phyloP scores from a whole-genome alignment of 1,140 invertebrate genomes.

The Hypothenemus hampei region DNA sequence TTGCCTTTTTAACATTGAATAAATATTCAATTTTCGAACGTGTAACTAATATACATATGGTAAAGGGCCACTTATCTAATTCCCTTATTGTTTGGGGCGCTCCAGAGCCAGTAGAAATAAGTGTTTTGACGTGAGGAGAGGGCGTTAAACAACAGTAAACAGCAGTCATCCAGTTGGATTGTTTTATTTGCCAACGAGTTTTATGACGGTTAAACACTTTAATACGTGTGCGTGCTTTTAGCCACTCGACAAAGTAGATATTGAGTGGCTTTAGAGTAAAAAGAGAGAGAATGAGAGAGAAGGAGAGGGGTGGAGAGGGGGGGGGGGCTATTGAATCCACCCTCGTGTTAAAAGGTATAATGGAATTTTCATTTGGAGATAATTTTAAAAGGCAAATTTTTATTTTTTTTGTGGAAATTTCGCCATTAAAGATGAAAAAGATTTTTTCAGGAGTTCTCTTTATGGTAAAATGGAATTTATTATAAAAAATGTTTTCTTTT shows the following conservation, averaged over 20 bases:
- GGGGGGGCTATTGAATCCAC: conserved; percentile 19
- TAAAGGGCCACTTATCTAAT: conserved; percentile 1
- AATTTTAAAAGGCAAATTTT: too few relatives aligned
- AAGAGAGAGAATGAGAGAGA: not conserved
- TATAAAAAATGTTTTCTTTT: too few relatives aligned
- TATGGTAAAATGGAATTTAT: too few relatives aligned
- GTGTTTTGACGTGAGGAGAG: conserved; percentile 1
- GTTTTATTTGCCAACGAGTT: conserved; percentile 2
- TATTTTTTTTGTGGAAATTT: too few relatives aligned
- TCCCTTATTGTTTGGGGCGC: conserved; percentile 1
- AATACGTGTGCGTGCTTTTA: not conserved
- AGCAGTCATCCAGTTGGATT: conserved; percentile 1
- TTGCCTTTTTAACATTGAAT: not conserved
- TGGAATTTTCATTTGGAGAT: too few relatives aligned
- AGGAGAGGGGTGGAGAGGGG: not conserved
- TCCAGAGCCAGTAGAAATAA: not conserved
- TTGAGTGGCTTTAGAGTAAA: too few relatives aligned
- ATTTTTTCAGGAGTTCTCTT: too few relatives aligned
- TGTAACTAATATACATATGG: not conserved
- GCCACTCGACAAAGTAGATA: too few relatives aligned
- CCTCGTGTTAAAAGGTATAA: too few relatives aligned
- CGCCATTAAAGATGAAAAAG: too few relatives aligned
- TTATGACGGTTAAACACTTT: conserved; percentile 4
- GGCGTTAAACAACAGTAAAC: conserved; percentile 3
- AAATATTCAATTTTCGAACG: not conserved